Percentiles rank a stretch among this genome's conserved stretches.
phyloP scores from a whole-genome alignment of 2,888 invertebrate species.

The Habroteleia sp. region DNA sequence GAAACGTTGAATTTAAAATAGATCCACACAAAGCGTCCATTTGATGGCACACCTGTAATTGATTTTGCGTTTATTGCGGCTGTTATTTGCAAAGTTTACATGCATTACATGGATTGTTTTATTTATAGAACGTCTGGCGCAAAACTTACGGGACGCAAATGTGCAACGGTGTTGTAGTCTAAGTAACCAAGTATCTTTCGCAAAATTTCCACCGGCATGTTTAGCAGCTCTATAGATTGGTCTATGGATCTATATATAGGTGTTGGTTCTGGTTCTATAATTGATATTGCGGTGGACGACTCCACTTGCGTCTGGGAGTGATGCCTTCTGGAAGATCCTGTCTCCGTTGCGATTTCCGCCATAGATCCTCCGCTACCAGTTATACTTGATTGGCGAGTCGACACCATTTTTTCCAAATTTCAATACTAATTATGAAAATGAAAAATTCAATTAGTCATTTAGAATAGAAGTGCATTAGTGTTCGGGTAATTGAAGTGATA shows the following conservation, averaged over 20 bases:
- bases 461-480: too few relatives aligned
- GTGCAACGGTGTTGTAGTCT: slow-evolving; percentile 89
- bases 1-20: slow-evolving; percentile 92
- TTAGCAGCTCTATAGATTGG: slow-evolving; percentile 83
- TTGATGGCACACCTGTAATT: slow-evolving; percentile 89
- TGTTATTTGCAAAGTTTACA: too few relatives aligned
- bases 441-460: too few relatives aligned
- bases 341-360: slow-evolving; percentile 70
- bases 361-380: slow-evolving; percentile 77
- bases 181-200: slow-evolving; percentile 89
- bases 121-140: too few relatives aligned
- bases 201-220: slow-evolving; percentile 90
- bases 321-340: slow-evolving; percentile 68
- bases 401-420: slow-evolving; percentile 84
- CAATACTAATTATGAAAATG: too few relatives aligned
- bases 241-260: too few relatives aligned
- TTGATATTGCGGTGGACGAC: slow-evolving; percentile 64
- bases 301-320: slow-evolving; percentile 69
- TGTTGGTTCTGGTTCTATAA: slow-evolving; percentile 60
- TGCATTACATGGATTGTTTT: too few relatives aligned
- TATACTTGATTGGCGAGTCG: slow-evolving; percentile 83
- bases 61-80: too few relatives aligned
- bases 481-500: too few relatives aligned
- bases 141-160: slow-evolving; percentile 88
- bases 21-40: slow-evolving; percentile 91